Percentiles rank a stretch among this genome's conserved stretches.
Evolutionary conservation across 2,888 invertebrate species (phyloP).

Genomic region (Glyphotaelius pellucidus): DNA sequence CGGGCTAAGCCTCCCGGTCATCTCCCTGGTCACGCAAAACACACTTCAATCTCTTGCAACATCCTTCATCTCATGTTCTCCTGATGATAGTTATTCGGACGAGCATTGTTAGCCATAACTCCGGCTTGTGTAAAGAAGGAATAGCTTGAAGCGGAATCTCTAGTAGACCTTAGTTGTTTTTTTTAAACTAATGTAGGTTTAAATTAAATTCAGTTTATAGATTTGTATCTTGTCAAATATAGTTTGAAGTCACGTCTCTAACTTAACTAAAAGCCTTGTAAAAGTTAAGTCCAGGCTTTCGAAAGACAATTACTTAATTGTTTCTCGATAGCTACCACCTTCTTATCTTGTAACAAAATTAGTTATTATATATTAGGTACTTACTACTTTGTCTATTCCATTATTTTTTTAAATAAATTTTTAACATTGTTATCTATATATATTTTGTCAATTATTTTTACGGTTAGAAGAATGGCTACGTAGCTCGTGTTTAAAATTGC

Average conservation of each 20-base stretch:
- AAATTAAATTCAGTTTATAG: neutral
- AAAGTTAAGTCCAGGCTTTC: neutral
- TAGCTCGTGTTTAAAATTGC: too few relatives aligned
- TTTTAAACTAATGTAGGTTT: neutral
- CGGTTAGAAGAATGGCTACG: too few relatives aligned
- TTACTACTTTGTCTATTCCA: too few relatives aligned
- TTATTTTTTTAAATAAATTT: too few relatives aligned
- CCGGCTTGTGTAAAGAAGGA: slow-evolving; percentile 28
- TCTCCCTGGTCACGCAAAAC: slow-evolving; percentile 36
- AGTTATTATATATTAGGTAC: too few relatives aligned
- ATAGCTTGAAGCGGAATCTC: neutral
- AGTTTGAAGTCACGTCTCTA: neutral
- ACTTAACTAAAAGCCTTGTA: neutral
- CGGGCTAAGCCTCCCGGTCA: slow-evolving; percentile 18
- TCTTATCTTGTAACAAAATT: neutral
- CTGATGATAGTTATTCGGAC: slow-evolving; percentile 31
- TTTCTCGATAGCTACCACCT: neutral
- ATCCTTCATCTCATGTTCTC: slow-evolving; percentile 40
- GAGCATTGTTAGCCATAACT: slow-evolving; percentile 15
- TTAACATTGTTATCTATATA: too few relatives aligned
- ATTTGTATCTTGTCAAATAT: neutral
- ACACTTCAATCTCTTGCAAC: slow-evolving; percentile 23
- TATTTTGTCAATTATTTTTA: too few relatives aligned
- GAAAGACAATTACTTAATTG: neutral
- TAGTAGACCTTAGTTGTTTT: neutral